Percentiles rank a stretch among this genome's conserved stretches.
These are phyloP conservation scores for Smittia sp. DNA, from an alignment of 2,888 invertebrate genomes.

Conservation along the genomic window DNA sequence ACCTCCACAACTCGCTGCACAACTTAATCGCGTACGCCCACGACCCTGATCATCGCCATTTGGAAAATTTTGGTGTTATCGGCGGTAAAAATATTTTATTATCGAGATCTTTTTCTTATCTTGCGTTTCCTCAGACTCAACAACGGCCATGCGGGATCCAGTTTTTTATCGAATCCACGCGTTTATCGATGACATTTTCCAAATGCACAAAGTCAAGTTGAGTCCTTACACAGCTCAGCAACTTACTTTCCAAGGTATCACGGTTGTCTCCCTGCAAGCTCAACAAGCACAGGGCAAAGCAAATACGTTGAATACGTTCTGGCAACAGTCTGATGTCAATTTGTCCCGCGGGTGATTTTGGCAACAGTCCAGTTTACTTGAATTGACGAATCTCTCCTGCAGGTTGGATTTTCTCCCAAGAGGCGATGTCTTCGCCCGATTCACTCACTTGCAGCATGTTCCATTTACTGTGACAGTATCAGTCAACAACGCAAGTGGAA, in stretches of 20 bases:
- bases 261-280: conserved; percentile 59
- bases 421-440: conserved; percentile 47
- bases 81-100: conserved; percentile 58
- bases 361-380: conserved; percentile 44
- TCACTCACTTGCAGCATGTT: conserved; percentile 75
- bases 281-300: conserved; percentile 53
- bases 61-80: conserved; percentile 80
- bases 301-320: conserved; percentile 67
- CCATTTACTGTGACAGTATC: conserved; percentile 65
- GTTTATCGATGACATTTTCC: conserved; percentile 74
- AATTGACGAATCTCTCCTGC: conserved; percentile 47
- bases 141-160: conserved; percentile 85
- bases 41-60: conserved; percentile 68
- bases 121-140: conserved; percentile 54
- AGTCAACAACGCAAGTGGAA: conserved; percentile 58
- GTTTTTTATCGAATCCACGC: conserved; percentile 84
- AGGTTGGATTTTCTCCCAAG: conserved; percentile 48
- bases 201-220: conserved; percentile 68
- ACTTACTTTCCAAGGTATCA: conserved; percentile 56
- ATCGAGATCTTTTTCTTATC: conserved; percentile 48
- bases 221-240: conserved; percentile 61
- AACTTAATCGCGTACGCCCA: conserved; percentile 73
- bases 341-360: conserved; percentile 15
- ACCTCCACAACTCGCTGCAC: conserved; percentile 77
- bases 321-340: conserved; percentile 68